phyloP scores from a whole-genome alignment of 2,888 invertebrate genomes.

The Sabatieria punctata region DNA sequence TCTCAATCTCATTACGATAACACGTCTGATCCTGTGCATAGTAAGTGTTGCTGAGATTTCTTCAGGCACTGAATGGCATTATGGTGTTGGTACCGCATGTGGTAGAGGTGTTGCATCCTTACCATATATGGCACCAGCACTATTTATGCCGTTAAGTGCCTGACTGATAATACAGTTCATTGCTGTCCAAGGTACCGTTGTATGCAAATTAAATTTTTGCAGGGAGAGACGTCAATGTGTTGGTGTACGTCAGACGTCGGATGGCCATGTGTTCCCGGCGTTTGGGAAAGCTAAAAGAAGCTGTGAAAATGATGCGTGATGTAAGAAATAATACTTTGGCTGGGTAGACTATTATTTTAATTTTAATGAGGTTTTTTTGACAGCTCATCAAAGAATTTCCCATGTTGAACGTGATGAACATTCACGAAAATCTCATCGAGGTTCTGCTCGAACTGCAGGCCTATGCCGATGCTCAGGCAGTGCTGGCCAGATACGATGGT shows the following conservation, averaged over 20 bases:
- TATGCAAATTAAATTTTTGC: too few species aligned
- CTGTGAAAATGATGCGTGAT: constrained; percentile 88
- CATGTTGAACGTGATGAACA: constrained; percentile 74
- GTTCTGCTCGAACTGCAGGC: constrained; percentile 83
- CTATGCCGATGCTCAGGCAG: constrained; percentile 85
- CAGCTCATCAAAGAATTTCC: constrained; percentile 85
- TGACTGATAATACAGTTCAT: too few species aligned
- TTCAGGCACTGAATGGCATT: too few species aligned
- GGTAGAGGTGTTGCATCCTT: too few species aligned
- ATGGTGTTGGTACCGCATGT: too few species aligned
- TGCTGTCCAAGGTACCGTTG: too few species aligned
- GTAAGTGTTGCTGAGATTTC: too few species aligned
- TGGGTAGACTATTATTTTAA: constrained; percentile 1
- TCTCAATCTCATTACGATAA: constrained; percentile 57
- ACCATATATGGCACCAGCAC: too few species aligned
- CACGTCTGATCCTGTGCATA: constrained; percentile 55
- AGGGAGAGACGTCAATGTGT: constrained; percentile 73
- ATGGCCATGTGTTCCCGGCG: constrained; percentile 94
- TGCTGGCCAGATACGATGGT: constrained; percentile 70
- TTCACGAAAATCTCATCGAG: constrained; percentile 91
- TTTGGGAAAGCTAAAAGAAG: constrained; percentile 77
- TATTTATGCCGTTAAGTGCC: too few species aligned
- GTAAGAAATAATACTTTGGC: constrained; percentile 33
- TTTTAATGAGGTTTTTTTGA: constrained; percentile 2
- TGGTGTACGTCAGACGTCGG: constrained; percentile 80